Evolutionary conservation across 64 coral and sea anemone species (phyloP).

Genomic region (Pocillopora verrucosa): DNA sequence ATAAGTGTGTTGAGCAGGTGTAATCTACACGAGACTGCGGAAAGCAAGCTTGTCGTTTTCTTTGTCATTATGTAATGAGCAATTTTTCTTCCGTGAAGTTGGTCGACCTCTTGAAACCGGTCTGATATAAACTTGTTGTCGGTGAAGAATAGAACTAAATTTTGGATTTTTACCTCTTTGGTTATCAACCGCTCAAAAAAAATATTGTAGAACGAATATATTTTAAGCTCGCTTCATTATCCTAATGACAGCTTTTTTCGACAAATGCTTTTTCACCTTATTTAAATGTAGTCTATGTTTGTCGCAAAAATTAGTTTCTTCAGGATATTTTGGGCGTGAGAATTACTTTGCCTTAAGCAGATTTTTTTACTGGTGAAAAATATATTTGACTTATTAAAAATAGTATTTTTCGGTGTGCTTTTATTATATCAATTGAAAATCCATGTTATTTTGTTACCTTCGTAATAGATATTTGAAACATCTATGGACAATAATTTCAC

Average conservation of each 20-base stretch:
- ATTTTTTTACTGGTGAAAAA: neutral
- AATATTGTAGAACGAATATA: neutral
- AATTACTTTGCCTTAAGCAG: neutral
- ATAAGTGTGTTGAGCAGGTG: neutral
- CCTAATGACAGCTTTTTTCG: neutral
- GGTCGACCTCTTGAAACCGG: too few relatives aligned
- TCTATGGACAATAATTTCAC: neutral
- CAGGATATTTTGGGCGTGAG: neutral
- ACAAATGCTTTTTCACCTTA: neutral
- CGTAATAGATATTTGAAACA: slow-evolving; percentile 3
- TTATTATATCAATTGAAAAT: neutral
- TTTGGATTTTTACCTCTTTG: neutral
- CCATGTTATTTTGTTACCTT: neutral
- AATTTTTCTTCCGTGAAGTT: too few relatives aligned
- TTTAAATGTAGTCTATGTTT: neutral
- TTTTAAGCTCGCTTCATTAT: neutral
- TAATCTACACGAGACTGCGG: neutral
- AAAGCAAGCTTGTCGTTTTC: neutral
- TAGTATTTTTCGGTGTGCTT: neutral
- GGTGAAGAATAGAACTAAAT: neutral
- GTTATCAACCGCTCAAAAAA: neutral
- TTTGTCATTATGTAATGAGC: too few relatives aligned
- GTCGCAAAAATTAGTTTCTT: neutral
- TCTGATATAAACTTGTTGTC: neutral
- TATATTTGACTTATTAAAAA: slow-evolving; percentile 9